Base-by-base conservation (phyloP, 2,797 vertebrate species). In the Ara ararauna region DNA sequence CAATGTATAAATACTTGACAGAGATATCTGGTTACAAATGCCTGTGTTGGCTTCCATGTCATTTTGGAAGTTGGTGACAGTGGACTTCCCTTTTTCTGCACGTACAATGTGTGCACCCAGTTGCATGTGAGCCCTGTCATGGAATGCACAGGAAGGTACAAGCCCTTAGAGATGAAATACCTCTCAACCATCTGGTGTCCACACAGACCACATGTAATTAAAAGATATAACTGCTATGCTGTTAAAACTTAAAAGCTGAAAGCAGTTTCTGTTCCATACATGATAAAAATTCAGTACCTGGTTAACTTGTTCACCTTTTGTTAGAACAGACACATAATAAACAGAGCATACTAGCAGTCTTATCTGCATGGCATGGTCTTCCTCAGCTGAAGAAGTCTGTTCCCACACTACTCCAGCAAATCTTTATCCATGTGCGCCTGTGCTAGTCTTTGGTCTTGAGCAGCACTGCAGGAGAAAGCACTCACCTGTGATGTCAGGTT, bases 71-170 rank as follows among this genome's bases (percentile, higher is more conserved):
- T 32, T 56, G 21, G 8, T 4, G 65, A 36, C 38, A 12, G 9
- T 18, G 29, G n/a, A 11, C 13, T 36, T 29, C 16, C 48, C 21
- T 51, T 45, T n/a, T n/a, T 40, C 81, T 58, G 51, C 61, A 29
- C 0, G 3, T 11, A 56, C 30, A 17, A 10, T 6, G n/a, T 4
- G 9, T 36, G 62, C 1, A 11, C 29, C 20, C 21, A 54, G 26
- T 4, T 10, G 45, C 50, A 11, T 1, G 0, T 30, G 34, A 71
- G 42, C 60, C 19, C 34, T 24, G 8, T 16, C 56, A 7, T 2
- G 16, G 73, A 65, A 26, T 3, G 17, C 26, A 34, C 32, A 50
- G 54, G 22, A 80, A 66, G 6, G 56, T 15, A 36, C 51, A 42
- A 30, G 54, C 32, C 54, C 60, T 38, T 53, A 11, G 14, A 74